phyloP scores from a whole-genome alignment of 2,113 vertebrate genomes.

The Notiomystis cincta region DNA sequence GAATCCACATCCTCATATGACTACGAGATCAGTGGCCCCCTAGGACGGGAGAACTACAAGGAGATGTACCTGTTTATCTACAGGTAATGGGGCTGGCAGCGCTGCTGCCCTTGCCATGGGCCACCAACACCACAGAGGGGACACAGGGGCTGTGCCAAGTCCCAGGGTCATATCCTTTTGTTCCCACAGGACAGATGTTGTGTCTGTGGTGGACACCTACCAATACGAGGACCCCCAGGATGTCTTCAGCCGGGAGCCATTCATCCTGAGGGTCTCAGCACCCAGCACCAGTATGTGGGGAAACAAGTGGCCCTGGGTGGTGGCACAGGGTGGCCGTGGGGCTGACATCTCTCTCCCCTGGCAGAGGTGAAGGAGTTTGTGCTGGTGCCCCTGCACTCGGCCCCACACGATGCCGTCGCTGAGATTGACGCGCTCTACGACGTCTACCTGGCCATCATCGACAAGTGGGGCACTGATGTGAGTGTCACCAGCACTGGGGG shows the following conservation, averaged over 20 bases:
- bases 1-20: conserved; percentile 56
- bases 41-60: conserved; percentile 85
- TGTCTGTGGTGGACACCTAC: conserved; percentile 37
- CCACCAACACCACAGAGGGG: background rate
- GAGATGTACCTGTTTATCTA: conserved; percentile 93
- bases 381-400: conserved; percentile 85
- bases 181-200: background rate
- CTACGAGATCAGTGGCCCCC: conserved; percentile 79
- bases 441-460: conserved; percentile 75
- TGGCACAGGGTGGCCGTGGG: accelerated
- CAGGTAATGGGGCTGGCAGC: conserved; percentile 77
- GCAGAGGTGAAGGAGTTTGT: conserved; percentile 66
- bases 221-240: conserved; percentile 46
- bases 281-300: background rate
- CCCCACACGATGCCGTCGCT: conserved; percentile 70
- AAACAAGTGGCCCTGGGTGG: accelerated
- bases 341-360: background rate
- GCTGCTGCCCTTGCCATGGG: conserved; percentile 61
- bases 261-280: conserved; percentile 28
- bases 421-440: conserved; percentile 84
- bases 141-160: accelerated
- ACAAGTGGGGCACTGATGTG: conserved; percentile 82
- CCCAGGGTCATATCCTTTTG: background rate
- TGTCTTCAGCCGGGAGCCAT: conserved; percentile 27
- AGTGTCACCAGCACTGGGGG: background rate